Evolutionary conservation across 2,888 invertebrate species (phyloP), one percentile per base, ranked within the genome.

Genomic region (Xiphydria camelus): DNA sequence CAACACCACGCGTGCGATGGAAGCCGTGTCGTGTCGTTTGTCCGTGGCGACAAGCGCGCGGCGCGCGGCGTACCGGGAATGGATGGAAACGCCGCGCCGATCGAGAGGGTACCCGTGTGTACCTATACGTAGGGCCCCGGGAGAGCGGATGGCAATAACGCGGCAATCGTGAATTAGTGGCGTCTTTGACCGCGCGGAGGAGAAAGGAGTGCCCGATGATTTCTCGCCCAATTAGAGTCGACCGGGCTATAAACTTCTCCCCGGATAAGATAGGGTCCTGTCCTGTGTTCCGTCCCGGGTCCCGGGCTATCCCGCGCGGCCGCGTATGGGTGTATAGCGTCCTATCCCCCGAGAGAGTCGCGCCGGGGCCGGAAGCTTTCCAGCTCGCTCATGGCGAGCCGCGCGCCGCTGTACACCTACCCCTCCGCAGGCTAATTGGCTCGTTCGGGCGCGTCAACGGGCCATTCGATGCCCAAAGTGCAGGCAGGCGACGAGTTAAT

Each of bases 181-280:
- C 53, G 52, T 49, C 53, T 53, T 61, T 66, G 61, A 61, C 60
- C 59, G 65, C 61, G 64, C 56, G 59, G 51, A 62, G 61, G 55
- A 55, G 57, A 70, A 71, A 71, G 72, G 72, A 73, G 71, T 71
- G 72, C 63, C 71, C 72, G 71, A 71, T 72, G 73, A 72, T 73
- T 73, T 72, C 73, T 72, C 68, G 67, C 71, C 73, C 73, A 73
- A 73, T 73, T 73, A 73, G 72, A 71, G 69, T 68, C 70, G 71
- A 70, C 71, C 65, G 66, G 70, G 70, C 73, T 71, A 73, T 73
- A 72, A 73, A 73, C 72, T 73, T 71, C 66, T 64, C 54, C 45
- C 62, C 62, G 70, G 72, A 72, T 73, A 73, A 73, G 73, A 73
- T 73, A 73, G 70, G 63, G 59, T 63, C 58, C 48, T 54, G 62